Percentiles rank a stretch among this genome's conserved stretches.
phyloP scores from a whole-genome alignment of 2,797 vertebrate species.

The Arctocebus calabarensis region DNA sequence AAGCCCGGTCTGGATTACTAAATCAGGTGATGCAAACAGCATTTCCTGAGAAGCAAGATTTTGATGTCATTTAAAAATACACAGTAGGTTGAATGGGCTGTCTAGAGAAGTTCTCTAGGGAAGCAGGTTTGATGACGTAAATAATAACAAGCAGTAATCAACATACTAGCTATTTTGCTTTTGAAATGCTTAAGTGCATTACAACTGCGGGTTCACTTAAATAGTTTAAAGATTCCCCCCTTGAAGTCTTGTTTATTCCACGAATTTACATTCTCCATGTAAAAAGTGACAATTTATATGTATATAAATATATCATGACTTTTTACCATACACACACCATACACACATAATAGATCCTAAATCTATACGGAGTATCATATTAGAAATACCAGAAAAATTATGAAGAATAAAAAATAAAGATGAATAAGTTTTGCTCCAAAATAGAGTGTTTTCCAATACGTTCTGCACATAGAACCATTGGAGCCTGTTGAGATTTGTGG shows the following conservation, averaged over 20 bases:
- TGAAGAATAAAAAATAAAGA: neutral
- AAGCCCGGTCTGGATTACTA: neutral
- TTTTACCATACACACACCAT: neutral
- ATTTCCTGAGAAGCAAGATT: conserved; percentile 25
- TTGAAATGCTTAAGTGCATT: neutral
- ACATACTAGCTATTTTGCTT: neutral
- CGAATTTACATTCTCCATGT: neutral
- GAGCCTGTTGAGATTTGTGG: neutral
- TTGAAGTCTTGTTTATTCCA: neutral
- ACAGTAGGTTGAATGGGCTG: neutral
- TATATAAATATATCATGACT: neutral
- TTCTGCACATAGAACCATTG: neutral
- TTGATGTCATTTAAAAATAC: conserved; percentile 12
- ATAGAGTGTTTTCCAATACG: neutral
- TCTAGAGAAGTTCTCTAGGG: neutral
- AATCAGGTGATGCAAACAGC: neutral
- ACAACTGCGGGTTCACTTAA: neutral
- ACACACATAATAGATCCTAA: neutral
- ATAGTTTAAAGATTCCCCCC: neutral
- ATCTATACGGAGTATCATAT: neutral
- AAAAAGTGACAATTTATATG: neutral
- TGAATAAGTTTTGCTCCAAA: neutral
- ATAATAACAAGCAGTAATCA: conserved; percentile 49
- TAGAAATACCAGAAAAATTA: neutral
- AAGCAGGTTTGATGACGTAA: conserved; percentile 47